phyloP scores from a whole-genome alignment of 1,140 invertebrate genomes.

The Zaprionus africanus region DNA sequence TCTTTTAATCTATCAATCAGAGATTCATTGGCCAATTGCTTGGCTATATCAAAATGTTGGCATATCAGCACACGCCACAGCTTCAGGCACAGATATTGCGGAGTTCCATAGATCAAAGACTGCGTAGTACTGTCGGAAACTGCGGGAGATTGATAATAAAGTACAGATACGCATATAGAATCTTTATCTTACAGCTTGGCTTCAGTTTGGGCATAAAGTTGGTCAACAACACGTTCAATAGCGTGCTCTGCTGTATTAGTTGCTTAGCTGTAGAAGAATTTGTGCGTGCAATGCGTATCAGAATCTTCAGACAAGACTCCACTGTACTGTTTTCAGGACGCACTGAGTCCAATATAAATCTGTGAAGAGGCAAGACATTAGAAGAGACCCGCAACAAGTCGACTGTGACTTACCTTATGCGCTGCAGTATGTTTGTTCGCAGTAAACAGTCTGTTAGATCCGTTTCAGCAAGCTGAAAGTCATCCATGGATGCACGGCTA shows the following conservation, averaged over 20 bases:
- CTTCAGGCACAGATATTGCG: constrained; percentile 72
- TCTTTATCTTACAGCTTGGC: constrained; percentile 26
- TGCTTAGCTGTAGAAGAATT: constrained; percentile 87
- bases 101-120: constrained; percentile 61
- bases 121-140: not conserved
- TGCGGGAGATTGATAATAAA: not conserved
- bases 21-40: constrained; percentile 45
- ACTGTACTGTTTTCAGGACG: constrained; percentile 88
- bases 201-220: constrained; percentile 86
- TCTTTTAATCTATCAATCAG: constrained; percentile 58
- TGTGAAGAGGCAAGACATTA: constrained; percentile 67
- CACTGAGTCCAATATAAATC: constrained; percentile 89
- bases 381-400: not conserved
- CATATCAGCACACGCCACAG: constrained; percentile 70
- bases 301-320: constrained; percentile 88
- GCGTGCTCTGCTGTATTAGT: constrained; percentile 86
- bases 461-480: constrained; percentile 92
- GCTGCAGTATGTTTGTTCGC: constrained; percentile 90
- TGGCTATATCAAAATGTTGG: constrained; percentile 67
- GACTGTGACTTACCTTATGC: constrained; percentile 86
- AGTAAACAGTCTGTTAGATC: constrained; percentile 90
- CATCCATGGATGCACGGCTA: constrained; percentile 88
- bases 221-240: constrained; percentile 86
- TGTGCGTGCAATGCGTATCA: constrained; percentile 89
- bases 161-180: not conserved